A percentile compares a stretch with the other conserved stretches of the same genome.
phyloP scores from a whole-genome alignment of 2,797 vertebrate species.

The Catamblyrhynchus diadema region DNA sequence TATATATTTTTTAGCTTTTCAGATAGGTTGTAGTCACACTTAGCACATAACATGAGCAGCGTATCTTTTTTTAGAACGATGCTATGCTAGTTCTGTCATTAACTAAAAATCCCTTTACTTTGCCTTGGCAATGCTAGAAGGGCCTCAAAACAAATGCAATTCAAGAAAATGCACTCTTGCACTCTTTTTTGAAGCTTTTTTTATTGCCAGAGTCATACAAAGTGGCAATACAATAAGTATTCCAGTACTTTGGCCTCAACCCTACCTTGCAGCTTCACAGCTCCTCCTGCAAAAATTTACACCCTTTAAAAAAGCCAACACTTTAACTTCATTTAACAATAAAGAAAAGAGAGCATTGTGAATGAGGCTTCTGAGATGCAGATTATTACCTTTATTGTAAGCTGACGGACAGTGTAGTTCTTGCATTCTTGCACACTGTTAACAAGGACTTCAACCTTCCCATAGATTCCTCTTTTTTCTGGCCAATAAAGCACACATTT shows the following conservation, averaged over 20 bases:
- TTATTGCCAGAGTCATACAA: neutral
- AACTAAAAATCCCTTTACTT: neutral
- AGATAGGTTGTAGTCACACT: neutral
- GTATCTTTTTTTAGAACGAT: neutral
- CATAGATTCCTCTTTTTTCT: conserved; percentile 94
- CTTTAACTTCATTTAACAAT: neutral
- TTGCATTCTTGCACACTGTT: conserved; percentile 85
- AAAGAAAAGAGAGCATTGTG: neutral
- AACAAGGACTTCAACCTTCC: conserved; percentile 90
- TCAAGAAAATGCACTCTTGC: neutral
- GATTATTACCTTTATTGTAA: conserved; percentile 87
- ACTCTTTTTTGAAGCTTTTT: neutral
- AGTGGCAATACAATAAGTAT: neutral
- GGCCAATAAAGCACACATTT: conserved; percentile 98
- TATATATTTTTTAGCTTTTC: neutral
- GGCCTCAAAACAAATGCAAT: neutral
- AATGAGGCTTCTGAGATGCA: neutral
- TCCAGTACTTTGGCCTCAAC: neutral
- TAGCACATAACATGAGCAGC: neutral
- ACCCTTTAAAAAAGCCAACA: neutral
- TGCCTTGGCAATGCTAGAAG: neutral
- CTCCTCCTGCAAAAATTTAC: neutral
- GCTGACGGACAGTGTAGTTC: conserved; percentile 87
- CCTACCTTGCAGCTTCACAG: neutral
- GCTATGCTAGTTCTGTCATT: neutral